Evolutionary conservation across 2,888 invertebrate genomes (phyloP), one percentile per base, ranked within the genome.

Genomic region (Napeogenes sylphis): DNA sequence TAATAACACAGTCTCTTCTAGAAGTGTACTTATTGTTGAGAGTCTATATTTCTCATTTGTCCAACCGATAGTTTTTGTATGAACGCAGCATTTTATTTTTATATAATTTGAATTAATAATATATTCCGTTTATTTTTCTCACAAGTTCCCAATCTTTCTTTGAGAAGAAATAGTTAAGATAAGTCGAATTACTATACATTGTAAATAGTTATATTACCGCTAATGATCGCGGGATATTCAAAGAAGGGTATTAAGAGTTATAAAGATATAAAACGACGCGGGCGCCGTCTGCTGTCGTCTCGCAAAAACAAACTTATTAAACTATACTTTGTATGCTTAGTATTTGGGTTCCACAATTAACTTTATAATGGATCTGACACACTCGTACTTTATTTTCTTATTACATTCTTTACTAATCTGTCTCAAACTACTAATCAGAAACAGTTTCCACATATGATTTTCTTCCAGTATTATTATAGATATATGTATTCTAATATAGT

Each of bases 211-310:
- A 76, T 74, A 74, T 71, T 67, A 64, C 56, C 56, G 64, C 62
- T 69, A 71, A 71, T 72, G 69, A 65, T 61, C 55, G 62, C 64
- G 51, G 61, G 58, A 58, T 47, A 58, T 61, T 74, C 73, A 78
- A 80, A 78, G 75, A 70, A 63, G 69, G 78, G 73, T 73, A 84
- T 85, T 82, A 84, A 73, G 71, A 68, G 73, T 78, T 78, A 77
- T 86, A 84, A 86, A 85, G 63, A 56, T 67, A 83, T 85, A 85
- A 84, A 83, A 58, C 46, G 38, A 59, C 54, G 59, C 51, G 59
- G 58, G 61, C 63, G 56, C 55, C 45, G 53, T 45, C 46, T 58
- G 45, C 47, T 30, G 30, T 51, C 42, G 57, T 30, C 51, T 51
- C 42, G 57, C 57, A 64, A 62, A 60, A 64, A 60, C 54, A 21